Base-by-base conservation (phyloP, 1,140 invertebrate genomes). In the honey bee (Apis mellifera) region DNA sequence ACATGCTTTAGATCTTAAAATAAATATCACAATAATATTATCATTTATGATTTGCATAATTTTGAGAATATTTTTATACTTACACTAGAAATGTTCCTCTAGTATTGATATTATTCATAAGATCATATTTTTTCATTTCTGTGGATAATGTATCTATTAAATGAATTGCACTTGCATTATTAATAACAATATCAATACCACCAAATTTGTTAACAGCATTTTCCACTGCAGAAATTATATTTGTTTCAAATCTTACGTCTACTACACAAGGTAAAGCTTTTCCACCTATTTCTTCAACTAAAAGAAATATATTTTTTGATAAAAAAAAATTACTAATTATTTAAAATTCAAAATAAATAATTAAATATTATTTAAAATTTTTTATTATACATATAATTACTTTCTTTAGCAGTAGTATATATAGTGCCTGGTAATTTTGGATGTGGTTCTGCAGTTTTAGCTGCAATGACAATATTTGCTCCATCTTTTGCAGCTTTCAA, bases 341-440 rank as follows among this genome's bases (percentile, higher is more conserved):
- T 32, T 8, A 15, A 17, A 19, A 50, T 21, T n/a, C 17, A 5
- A 21, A 5, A 66, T 32, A 32, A 64, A 26, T 15, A 62, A 71
- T 60, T 52, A 32, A 32, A 32, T 32, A 52, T 32, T 17, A 21
- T 70, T 48, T 26, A 17, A 59, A 1, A 66, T 12, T 59, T 17
- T 9, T 32, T 48, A 9, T 48, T 52, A 8, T 9, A 15, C 32
- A 19, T 21, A 52, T 89, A 94, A 92, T 94, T 95, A 97, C 98
- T 97, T 96, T 99, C 99, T 95, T 99, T 96, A 13, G 98, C 99
- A 71, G 99, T 98, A 9, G 98, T 96, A 93, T 98, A 99, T 93
- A 99, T 99, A 23, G 99, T 99, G 82, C 99, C 99, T n/a, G 98
- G 98, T 69, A 99, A 93, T 95, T 99, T 99, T 12, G 99, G 98